Evolutionary conservation across 2,888 invertebrate species (phyloP), one percentile per base, ranked within the genome.

Genomic region (Lasius fuliginosus): DNA sequence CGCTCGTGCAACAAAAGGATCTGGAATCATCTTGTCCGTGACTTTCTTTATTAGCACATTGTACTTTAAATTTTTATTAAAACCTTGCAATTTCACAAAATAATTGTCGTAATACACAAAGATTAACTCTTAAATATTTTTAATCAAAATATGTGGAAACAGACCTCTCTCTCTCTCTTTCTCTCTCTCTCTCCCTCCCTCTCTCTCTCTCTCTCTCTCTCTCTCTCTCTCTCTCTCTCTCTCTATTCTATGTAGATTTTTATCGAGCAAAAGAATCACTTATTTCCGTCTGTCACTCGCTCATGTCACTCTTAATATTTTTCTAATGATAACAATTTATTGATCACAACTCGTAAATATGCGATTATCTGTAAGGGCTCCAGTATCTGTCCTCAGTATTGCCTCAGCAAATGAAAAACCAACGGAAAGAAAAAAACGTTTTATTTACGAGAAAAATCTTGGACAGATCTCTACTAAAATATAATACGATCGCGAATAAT

Each of bases 11-110:
- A 67, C n/a, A 56, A 56, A 60, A 60, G 27, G 36, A 60, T 58
- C 12, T 23, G 27, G 27, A 30, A 73, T 73, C 30, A n/a, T 62
- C 46, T 71, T 49, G 11, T 49, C 3, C 27, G 12, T 12, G 27
- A 60, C 36, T 60, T 49, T 27, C 18, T 46, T 46, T 36, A 27
- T 62, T 18, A 49, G 27, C 12, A n/a, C 30, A 5, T n/a, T 53
- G n/a, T 46, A 23, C 33, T 33, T 9, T 75, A 15, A 75, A 33
- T 46, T 75, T 33, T 75, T 33, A n/a, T 46, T 9, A 75, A 40
- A 73, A 40, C 23, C 15, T 60, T 8, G 1, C 1, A 15, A 9
- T 60, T n/a, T 62, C 5, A 23, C 9, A 8, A 58, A 27, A 60
- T 40, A 6, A 40, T 23, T 18, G 53, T 11, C 11, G 0, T n/a